Percentiles rank a stretch among this genome's conserved stretches.
Evolutionary conservation across 1,140 invertebrate genomes (phyloP).

Genomic region (Tetramorium parvispinum): DNA sequence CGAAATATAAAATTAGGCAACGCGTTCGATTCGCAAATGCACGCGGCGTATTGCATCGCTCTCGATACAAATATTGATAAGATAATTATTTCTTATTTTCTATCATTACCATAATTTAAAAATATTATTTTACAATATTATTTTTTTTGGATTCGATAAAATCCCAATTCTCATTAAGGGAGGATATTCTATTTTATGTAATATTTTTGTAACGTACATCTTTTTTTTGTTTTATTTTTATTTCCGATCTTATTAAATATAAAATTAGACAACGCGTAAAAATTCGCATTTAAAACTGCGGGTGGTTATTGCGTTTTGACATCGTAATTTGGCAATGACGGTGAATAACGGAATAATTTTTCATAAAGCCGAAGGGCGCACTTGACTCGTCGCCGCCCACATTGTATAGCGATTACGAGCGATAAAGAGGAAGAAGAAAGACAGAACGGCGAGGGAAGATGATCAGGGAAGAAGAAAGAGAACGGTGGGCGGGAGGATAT

Average conservation of each 20-base stretch:
- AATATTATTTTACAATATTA: background rate
- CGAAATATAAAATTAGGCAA: background rate
- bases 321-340: background rate
- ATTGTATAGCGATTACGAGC: background rate
- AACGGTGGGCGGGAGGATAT: slow-evolving; percentile 67
- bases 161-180: background rate
- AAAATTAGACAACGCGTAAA: background rate
- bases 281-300: background rate
- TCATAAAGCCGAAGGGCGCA: slow-evolving; percentile 18
- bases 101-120: too few species aligned
- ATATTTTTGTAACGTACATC: background rate
- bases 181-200: background rate
- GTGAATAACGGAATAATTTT: slow-evolving; percentile 1
- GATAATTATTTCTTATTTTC: background rate
- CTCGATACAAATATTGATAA: background rate
- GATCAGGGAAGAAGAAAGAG: slow-evolving; percentile 32
- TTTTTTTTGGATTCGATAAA: too few species aligned
- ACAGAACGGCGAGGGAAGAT: slow-evolving; percentile 1
- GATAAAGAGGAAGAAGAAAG: slow-evolving; percentile 18
- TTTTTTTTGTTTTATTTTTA: background rate
- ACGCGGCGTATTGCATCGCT: background rate
- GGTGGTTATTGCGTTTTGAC: background rate
- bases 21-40: background rate
- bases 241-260: background rate
- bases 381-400: background rate